A percentile compares a stretch with the other conserved stretches of the same genome.
Conservation (phyloP, 2,113 vertebrate species). For the Sapayoa aenigma region DNA sequence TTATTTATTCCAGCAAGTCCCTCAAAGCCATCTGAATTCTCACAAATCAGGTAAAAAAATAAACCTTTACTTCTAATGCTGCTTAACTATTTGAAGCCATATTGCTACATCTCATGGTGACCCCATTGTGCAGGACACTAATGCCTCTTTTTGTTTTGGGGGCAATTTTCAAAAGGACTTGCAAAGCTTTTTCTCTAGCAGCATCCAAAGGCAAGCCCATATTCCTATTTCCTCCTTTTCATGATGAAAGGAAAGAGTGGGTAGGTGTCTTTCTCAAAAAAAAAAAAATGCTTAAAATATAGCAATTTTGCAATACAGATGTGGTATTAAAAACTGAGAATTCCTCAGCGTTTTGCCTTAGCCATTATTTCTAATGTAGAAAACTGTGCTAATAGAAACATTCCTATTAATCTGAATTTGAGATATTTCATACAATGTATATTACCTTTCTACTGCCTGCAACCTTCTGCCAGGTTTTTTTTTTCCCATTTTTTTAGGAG, state of each 20-base stretch:
- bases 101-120: not conserved
- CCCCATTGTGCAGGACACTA: not conserved
- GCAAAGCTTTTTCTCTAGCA: not conserved
- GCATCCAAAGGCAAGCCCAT: not conserved
- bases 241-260: constrained; percentile 51
- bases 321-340: constrained; percentile 59
- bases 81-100: not conserved
- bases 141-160: constrained; percentile 6
- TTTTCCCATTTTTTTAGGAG: constrained; percentile 74
- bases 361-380: constrained; percentile 61
- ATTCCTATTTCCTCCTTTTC: constrained; percentile 16
- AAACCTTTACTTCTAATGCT: constrained; percentile 8
- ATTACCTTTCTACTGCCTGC: constrained; percentile 82
- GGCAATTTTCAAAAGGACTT: constrained; percentile 22
- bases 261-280: constrained; percentile 51
- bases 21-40: constrained; percentile 27
- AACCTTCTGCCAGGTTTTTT: constrained; percentile 83
- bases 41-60: constrained; percentile 36
- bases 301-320: constrained; percentile 68
- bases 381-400: constrained; percentile 74
- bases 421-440: constrained; percentile 80
- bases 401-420: constrained; percentile 77
- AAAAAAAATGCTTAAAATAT: constrained; percentile 45
- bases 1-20: constrained; percentile 7
- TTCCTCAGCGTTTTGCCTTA: constrained; percentile 63